phyloP scores from a whole-genome alignment of 2,797 vertebrate species.

The Sebastes alutus region DNA sequence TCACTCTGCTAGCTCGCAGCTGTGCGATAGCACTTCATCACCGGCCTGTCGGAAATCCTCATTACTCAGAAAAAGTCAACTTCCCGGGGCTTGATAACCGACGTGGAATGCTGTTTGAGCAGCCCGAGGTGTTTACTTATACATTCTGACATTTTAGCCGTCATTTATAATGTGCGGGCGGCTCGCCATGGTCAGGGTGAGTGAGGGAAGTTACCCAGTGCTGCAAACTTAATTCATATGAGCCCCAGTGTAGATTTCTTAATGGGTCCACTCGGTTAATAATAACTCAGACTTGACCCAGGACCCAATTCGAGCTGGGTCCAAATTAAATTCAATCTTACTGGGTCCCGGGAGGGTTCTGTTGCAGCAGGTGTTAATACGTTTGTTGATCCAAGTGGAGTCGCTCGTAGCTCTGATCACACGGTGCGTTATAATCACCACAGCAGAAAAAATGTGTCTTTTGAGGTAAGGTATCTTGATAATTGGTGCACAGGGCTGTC shows the following conservation, averaged over 20 bases:
- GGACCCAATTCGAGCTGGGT: not conserved
- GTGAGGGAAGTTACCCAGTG: not conserved
- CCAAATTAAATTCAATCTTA: not conserved
- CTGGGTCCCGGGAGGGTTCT: not conserved
- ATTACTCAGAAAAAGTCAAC: not conserved
- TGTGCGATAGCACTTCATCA: slow-evolving; percentile 35
- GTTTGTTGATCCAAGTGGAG: not conserved
- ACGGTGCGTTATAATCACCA: not conserved
- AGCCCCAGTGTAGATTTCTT: not conserved
- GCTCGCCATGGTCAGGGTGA: not conserved
- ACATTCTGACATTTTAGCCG: not conserved
- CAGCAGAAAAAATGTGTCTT: not conserved
- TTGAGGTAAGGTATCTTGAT: not conserved
- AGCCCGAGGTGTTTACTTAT: not conserved
- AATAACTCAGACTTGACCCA: not conserved
- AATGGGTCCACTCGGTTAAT: not conserved
- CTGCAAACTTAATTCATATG: not conserved
- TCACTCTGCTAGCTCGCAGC: slow-evolving; percentile 13
- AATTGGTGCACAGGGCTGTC: not conserved
- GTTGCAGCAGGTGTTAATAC: not conserved
- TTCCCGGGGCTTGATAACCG: not conserved
- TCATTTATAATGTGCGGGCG: slow-evolving; percentile 6
- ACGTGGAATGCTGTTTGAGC: not conserved
- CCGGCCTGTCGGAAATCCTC: not conserved
- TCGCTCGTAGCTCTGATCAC: not conserved